Percentiles rank a stretch among this genome's conserved stretches.
Evolutionary conservation across 2,797 vertebrate genomes (phyloP).

Genomic region (Iguana delicatissima): DNA sequence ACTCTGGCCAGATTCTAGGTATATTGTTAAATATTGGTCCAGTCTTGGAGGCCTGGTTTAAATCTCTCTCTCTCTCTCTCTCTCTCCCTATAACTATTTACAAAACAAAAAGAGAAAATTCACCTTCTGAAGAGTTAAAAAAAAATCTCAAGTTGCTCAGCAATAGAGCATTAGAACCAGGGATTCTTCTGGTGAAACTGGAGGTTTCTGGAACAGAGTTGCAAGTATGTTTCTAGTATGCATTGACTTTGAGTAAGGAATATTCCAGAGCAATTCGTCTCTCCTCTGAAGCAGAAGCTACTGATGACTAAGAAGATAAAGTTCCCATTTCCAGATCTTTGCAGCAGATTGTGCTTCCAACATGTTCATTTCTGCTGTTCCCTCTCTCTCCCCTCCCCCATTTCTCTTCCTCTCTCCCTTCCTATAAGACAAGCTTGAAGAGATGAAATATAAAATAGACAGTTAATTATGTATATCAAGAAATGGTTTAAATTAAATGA

Average conservation of each 20-base stretch:
- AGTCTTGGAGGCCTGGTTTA: background rate
- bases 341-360: conserved; percentile 48
- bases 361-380: conserved; percentile 43
- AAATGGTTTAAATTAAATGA: conserved; percentile 64
- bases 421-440: conserved; percentile 51
- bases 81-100: background rate
- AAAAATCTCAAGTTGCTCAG: conserved; percentile 7
- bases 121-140: conserved; percentile 28
- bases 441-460: conserved; percentile 65
- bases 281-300: conserved; percentile 58
- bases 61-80: background rate
- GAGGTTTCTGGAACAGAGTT: conserved; percentile 42
- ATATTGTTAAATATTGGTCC: background rate
- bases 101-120: conserved; percentile 5
- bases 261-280: conserved; percentile 53
- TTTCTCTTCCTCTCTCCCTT: background rate
- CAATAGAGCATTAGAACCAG: conserved; percentile 29
- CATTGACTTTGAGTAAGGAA: conserved; percentile 41
- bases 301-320: conserved; percentile 65
- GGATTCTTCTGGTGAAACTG: conserved; percentile 54
- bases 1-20: background rate
- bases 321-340: conserved; percentile 62
- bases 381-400: background rate
- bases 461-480: conserved; percentile 63
- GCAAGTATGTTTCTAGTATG: conserved; percentile 49